These are phyloP conservation scores for Hypselothyrea guttata DNA, from an alignment of 2,888 invertebrate species.

Conservation along the genomic window DNA sequence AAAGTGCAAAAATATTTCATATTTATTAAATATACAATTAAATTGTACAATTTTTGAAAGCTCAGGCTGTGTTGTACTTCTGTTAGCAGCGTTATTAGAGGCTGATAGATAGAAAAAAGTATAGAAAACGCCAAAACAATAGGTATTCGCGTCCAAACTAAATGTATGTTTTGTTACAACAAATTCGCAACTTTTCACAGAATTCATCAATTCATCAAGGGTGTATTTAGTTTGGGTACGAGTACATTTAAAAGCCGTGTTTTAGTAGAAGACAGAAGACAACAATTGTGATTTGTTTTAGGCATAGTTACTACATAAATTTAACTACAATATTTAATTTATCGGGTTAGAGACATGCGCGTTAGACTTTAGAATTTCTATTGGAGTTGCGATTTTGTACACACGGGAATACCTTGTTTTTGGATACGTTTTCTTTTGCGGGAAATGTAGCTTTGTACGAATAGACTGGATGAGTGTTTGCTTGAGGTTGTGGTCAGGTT, in stretches of 20 bases:
- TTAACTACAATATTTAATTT: neutral
- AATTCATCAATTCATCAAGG: neutral
- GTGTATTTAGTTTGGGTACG: conserved; percentile 74
- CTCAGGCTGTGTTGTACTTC: conserved; percentile 22
- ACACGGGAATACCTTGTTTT: conserved; percentile 82
- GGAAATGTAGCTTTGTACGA: conserved; percentile 81
- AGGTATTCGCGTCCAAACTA: conserved; percentile 81
- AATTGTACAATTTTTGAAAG: conserved; percentile 6
- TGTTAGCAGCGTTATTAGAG: conserved; percentile 41
- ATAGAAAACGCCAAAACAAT: conserved; percentile 79
- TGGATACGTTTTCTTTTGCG: conserved; percentile 82
- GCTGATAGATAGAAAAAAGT: conserved; percentile 26
- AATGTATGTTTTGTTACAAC: conserved; percentile 49
- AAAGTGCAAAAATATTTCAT: neutral
- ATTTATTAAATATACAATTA: neutral
- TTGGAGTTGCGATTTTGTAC: conserved; percentile 40
- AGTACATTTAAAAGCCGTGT: conserved; percentile 58
- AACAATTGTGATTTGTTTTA: conserved; percentile 20
- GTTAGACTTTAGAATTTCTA: conserved; percentile 8
- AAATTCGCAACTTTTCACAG: conserved; percentile 30
- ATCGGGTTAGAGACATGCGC: conserved; percentile 64
- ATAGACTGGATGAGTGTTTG: conserved; percentile 79
- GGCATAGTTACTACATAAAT: conserved; percentile 11
- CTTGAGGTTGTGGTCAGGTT: conserved; percentile 73
- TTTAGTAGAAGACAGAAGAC: conserved; percentile 33